These are phyloP conservation scores for Ariopsis seemanni DNA, from an alignment of 2,113 vertebrate genomes.

Conservation along the genomic window DNA sequence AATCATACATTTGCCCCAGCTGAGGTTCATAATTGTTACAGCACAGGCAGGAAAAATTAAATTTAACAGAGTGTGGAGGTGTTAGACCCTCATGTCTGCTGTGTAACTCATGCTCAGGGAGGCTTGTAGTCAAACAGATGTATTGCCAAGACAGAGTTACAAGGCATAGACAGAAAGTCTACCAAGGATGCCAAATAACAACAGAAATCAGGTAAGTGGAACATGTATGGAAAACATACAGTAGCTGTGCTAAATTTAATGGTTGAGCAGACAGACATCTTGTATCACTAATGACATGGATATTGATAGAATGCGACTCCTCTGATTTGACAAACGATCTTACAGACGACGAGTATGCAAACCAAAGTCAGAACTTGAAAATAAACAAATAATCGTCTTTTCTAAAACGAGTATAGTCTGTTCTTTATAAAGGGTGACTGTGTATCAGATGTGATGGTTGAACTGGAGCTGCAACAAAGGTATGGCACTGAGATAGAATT, in stretches of 20 bases:
- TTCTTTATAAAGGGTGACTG: not conserved
- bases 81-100: slow-evolving; percentile 41
- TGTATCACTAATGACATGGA: not conserved
- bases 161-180: not conserved
- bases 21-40: slow-evolving; percentile 48
- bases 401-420: not conserved
- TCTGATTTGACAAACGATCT: not conserved
- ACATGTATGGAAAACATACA: not conserved
- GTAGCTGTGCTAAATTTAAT: not conserved
- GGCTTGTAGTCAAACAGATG: slow-evolving; percentile 45
- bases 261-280: not conserved
- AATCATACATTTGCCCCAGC: slow-evolving; percentile 30
- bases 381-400: not conserved
- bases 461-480: not conserved
- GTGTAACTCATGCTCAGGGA: slow-evolving; percentile 44
- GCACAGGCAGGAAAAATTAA: slow-evolving; percentile 37
- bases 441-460: not conserved
- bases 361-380: not conserved
- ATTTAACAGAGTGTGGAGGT: slow-evolving; percentile 48
- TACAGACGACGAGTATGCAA: not conserved
- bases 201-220: not conserved
- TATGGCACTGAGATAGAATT: not conserved
- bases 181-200: not conserved
- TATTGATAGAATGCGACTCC: too few species aligned
- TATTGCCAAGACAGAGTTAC: not conserved